A percentile compares a stretch with the other conserved stretches of the same genome.
phyloP scores from a whole-genome alignment of 92 coral and sea anemone genomes.

The Zoanthus gigantus region DNA sequence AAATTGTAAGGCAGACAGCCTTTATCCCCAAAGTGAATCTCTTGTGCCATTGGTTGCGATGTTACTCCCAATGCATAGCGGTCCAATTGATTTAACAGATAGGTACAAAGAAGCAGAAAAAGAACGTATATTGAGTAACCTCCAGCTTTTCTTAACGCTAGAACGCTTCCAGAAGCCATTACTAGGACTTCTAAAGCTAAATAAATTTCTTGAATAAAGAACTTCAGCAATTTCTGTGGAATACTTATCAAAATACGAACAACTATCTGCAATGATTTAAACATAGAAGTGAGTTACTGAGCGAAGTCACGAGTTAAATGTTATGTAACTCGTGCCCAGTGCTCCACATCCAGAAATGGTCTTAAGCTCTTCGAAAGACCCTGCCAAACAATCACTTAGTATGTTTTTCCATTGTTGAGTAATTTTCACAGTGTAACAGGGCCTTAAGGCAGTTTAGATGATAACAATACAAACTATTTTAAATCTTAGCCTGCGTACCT shows the following conservation, averaged over 20 bases:
- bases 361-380: no score
- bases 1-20: conserved; percentile 88
- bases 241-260: not conserved
- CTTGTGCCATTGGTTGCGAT: conserved; percentile 96
- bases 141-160: conserved; percentile 78
- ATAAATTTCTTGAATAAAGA: conserved; percentile 6
- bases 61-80: conserved; percentile 90
- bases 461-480: no score
- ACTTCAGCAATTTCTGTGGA: not conserved
- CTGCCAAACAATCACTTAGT: no score
- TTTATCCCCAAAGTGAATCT: conserved; percentile 93
- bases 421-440: no score
- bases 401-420: no score
- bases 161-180: conserved; percentile 74
- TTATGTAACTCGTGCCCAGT: no score
- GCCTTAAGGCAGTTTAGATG: no score
- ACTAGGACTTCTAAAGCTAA: not conserved
- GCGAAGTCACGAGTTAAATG: no score
- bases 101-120: conserved; percentile 75
- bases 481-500: no score
- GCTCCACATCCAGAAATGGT: no score
- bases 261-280: not conserved
- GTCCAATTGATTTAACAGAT: conserved; percentile 92
- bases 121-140: conserved; percentile 88
- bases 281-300: not conserved